phyloP scores from a whole-genome alignment of 2,113 vertebrate genomes.

The Redunca redunca region DNA sequence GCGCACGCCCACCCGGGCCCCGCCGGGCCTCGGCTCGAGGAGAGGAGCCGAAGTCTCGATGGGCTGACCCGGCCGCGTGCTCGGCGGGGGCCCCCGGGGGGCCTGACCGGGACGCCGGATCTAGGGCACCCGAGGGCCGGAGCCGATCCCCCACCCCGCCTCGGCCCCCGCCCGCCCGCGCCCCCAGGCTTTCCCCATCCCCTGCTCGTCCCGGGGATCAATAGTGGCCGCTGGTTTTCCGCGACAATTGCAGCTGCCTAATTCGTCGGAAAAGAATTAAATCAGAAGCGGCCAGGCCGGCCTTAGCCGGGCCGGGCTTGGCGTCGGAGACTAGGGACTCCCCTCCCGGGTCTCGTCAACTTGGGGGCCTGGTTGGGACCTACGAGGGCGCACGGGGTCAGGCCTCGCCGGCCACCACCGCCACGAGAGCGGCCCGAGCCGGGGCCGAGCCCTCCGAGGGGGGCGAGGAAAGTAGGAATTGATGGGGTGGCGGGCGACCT shows the following conservation, averaged over 20 bases:
- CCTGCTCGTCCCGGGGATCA: slow-evolving; percentile 36
- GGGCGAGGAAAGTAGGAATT: background rate
- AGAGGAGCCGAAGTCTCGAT: background rate
- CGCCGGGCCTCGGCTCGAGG: background rate
- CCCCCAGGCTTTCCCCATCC: background rate
- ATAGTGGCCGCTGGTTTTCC: slow-evolving; percentile 66
- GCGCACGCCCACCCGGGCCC: background rate
- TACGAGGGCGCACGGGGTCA: background rate
- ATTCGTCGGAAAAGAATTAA: slow-evolving; percentile 82
- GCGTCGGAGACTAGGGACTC: background rate
- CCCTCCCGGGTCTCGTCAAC: background rate
- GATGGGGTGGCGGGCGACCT: background rate
- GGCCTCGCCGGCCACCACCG: background rate
- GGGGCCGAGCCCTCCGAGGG: background rate
- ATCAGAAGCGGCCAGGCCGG: slow-evolving; percentile 74
- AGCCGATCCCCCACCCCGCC: background rate
- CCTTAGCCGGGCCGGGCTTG: background rate
- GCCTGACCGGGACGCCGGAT: background rate
- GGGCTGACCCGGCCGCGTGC: background rate
- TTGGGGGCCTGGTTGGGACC: background rate
- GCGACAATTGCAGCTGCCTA: slow-evolving; percentile 71
- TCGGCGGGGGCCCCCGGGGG: too few relatives aligned
- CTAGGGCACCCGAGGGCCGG: background rate
- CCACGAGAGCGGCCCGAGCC: background rate
- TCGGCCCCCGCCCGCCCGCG: background rate